Base-by-base conservation (phyloP, 2,113 vertebrate species). In the Sinocyclocheilus maitianheensis region DNA sequence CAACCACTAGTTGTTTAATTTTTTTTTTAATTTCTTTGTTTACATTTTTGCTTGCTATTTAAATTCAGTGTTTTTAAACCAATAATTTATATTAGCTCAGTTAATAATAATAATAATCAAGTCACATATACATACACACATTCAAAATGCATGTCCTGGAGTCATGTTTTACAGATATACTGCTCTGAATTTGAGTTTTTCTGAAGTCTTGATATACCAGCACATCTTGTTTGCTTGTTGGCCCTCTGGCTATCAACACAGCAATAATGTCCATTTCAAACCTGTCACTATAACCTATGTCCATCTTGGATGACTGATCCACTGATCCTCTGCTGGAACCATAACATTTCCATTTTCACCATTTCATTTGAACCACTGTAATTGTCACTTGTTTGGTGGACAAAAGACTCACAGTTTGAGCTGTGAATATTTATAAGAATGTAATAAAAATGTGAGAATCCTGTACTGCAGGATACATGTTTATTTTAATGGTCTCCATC, bases 401-500 rank as follows among this genome's bases (percentile, higher is more conserved):
- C 12, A 37, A n/a, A 3, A 51, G 74, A 51, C 43, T 76, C 43
- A 24, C 43, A 51, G 46, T n/a, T 26, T 51, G n/a, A 51, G 2
- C 43, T 76, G n/a, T 16, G 74, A 51, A 51, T 51, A 26, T 51
- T 26, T n/a, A 51, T n/a, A 76, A 26, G 43, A 26, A 51, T 16
- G 74, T 51, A 51, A 24, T 18, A 76, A 12, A 14, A 46, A 72
- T n/a, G 46, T 1, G 2, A n/a, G 65, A 67, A 34, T n/a, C 26
- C 65, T 13, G 58, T 37, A 30, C 51, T 16, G 30, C 26, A 20
- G 51, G 18, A 58, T 37, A 58, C 30, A 58, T 8, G 58, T 46
- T 63, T 3, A 26, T 79, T 79, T 79, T 79, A 60, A 80, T 43
- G 58, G 58, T 67, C 43, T 67, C 12, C 37, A 63, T 62, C 6